Evolutionary conservation across 2,113 vertebrate genomes (phyloP).

Genomic region (Microtus pennsylvanicus): DNA sequence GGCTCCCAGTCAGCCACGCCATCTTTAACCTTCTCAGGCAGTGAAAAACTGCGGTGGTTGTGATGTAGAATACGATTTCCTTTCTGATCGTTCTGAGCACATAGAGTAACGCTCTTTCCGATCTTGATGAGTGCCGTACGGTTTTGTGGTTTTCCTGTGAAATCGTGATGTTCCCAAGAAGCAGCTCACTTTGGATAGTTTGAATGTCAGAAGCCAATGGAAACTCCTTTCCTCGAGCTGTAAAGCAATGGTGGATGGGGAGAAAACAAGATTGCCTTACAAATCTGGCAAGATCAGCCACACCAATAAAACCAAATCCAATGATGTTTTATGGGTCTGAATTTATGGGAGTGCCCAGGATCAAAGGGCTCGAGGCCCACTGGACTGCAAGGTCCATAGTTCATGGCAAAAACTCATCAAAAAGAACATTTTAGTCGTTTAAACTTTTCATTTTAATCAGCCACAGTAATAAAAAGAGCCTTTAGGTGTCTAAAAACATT

Average conservation of each 20-base stretch:
- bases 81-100: slow-evolving; percentile 26
- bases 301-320: slow-evolving; percentile 90
- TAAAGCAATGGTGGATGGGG: slow-evolving; percentile 79
- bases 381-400: slow-evolving; percentile 88
- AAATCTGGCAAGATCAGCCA: slow-evolving; percentile 88
- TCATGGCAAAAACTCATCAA: slow-evolving; percentile 90
- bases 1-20: background rate
- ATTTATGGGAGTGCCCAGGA: slow-evolving; percentile 89
- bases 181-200: slow-evolving; percentile 51
- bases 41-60: slow-evolving; percentile 1
- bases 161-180: slow-evolving; percentile 59
- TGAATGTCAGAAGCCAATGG: slow-evolving; percentile 70
- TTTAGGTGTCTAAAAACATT: slow-evolving; percentile 91
- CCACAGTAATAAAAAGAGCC: slow-evolving; percentile 90
- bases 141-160: slow-evolving; percentile 56
- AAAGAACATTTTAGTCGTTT: slow-evolving; percentile 89
- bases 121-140: background rate
- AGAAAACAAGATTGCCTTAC: slow-evolving; percentile 86
- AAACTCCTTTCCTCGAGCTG: slow-evolving; percentile 73
- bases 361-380: slow-evolving; percentile 89
- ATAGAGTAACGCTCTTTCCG: slow-evolving; percentile 7
- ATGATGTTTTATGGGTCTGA: slow-evolving; percentile 89
- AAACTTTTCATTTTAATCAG: slow-evolving; percentile 91
- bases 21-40: background rate
- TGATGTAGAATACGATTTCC: background rate